These are phyloP conservation scores for Dysmachus trigonus DNA, from an alignment of 2,888 invertebrate genomes.

Conservation along the genomic window DNA sequence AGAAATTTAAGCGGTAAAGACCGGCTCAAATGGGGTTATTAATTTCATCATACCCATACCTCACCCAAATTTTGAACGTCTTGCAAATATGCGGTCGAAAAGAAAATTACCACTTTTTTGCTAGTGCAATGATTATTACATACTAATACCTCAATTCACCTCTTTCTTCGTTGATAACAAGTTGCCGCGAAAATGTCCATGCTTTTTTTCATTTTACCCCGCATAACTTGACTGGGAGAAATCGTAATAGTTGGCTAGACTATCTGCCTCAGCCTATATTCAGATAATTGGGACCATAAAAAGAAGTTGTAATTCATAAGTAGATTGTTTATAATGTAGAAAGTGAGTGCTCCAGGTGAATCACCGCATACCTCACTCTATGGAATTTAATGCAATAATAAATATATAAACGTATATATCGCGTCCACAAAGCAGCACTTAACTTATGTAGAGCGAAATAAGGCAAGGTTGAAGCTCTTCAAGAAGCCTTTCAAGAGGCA, in stretches of 20 bases:
- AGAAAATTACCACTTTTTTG: neutral
- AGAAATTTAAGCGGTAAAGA: neutral
- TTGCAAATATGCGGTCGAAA: neutral
- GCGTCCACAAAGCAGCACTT: neutral
- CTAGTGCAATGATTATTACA: neutral
- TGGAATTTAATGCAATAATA: neutral
- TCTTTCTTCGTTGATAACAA: neutral
- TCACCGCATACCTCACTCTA: neutral
- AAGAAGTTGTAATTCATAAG: neutral
- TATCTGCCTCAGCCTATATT: neutral
- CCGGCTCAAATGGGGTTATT: neutral
- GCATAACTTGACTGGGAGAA: neutral
- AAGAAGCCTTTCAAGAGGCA: neutral
- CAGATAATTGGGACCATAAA: neutral
- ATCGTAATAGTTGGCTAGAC: neutral
- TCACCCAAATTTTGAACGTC: neutral
- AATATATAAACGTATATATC: neutral
- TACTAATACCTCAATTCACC: neutral
- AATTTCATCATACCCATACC: neutral
- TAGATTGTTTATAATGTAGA: neutral
- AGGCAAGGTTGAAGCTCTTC: neutral
- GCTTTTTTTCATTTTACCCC: too few species aligned
- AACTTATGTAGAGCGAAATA: neutral
- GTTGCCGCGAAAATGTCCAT: neutral
- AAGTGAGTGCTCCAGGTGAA: neutral